Conservation (phyloP, 2,888 invertebrate genomes). For the Harpalus rubripes region DNA sequence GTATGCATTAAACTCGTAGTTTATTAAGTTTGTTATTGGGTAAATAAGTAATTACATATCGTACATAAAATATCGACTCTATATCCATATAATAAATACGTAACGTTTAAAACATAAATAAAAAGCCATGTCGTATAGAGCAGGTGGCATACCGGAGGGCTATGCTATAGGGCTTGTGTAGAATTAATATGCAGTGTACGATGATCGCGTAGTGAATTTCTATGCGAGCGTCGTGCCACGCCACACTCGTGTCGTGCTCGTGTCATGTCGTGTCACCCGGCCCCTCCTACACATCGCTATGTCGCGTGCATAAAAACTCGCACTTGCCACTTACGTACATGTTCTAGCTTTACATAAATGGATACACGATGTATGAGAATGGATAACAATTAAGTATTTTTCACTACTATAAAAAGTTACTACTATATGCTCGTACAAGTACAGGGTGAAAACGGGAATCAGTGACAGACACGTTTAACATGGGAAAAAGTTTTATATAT, state of each 20-base stretch:
- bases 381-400: no score
- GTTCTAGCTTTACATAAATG: not conserved
- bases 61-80: not conserved
- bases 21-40: not conserved
- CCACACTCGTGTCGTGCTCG: slow-evolving; percentile 17
- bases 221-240: slow-evolving; percentile 34
- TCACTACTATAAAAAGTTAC: no score
- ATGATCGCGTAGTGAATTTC: slow-evolving; percentile 51
- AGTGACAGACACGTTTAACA: no score
- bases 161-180: not conserved
- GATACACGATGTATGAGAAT: no score
- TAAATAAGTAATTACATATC: not conserved
- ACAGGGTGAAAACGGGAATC: no score
- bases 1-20: no score
- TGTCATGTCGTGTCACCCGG: not conserved
- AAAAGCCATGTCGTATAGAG: not conserved
- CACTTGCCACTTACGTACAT: not conserved
- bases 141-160: not conserved
- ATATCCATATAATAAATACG: not conserved
- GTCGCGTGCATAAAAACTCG: slow-evolving; percentile 21
- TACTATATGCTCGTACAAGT: no score
- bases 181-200: slow-evolving; percentile 49
- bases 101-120: slow-evolving; percentile 7
- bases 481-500: no score
- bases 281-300: not conserved